phyloP scores from a whole-genome alignment of 53 echinoderm and acorn worm genomes.

The Temnopleurus reevesii region DNA sequence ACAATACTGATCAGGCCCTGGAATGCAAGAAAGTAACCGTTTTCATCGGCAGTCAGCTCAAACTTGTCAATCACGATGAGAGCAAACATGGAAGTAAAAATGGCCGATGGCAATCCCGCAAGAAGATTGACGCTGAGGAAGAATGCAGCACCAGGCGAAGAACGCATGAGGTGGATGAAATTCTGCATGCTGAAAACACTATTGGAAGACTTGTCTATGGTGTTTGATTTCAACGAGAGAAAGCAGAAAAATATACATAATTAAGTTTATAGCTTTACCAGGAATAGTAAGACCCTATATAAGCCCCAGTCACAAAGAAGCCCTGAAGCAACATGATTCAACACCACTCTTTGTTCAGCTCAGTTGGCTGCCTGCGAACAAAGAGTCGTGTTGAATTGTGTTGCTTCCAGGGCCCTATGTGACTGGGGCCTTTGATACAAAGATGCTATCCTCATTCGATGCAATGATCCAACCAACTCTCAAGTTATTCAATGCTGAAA shows the following conservation, averaged over 20 bases:
- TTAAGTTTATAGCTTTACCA: too few species aligned
- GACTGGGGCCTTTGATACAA: too few species aligned
- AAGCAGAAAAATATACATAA: not conserved
- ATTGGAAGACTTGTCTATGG: constrained; percentile 51
- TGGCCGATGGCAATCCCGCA: constrained; percentile 53
- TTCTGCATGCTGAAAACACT: constrained; percentile 68
- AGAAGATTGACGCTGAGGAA: constrained; percentile 66
- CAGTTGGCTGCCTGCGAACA: too few species aligned
- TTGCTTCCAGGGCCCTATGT: too few species aligned
- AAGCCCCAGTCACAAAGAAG: too few species aligned
- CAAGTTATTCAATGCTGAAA: too few species aligned
- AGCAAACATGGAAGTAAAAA: constrained; percentile 65
- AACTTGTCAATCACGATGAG: constrained; percentile 71
- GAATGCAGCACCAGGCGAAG: constrained; percentile 69
- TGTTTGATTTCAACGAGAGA: not conserved
- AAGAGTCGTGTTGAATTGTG: too few species aligned
- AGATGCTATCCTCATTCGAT: too few species aligned
- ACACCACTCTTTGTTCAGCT: too few species aligned
- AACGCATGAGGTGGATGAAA: constrained; percentile 54
- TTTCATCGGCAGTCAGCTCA: constrained; percentile 59
- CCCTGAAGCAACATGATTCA: too few species aligned
- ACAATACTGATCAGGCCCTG: constrained; percentile 67
- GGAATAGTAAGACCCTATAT: too few species aligned
- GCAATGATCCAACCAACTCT: too few species aligned
- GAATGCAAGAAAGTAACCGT: constrained; percentile 64